Conservation (phyloP, 2,113 vertebrate species). For the Cyphomyrus discorhynchus region DNA sequence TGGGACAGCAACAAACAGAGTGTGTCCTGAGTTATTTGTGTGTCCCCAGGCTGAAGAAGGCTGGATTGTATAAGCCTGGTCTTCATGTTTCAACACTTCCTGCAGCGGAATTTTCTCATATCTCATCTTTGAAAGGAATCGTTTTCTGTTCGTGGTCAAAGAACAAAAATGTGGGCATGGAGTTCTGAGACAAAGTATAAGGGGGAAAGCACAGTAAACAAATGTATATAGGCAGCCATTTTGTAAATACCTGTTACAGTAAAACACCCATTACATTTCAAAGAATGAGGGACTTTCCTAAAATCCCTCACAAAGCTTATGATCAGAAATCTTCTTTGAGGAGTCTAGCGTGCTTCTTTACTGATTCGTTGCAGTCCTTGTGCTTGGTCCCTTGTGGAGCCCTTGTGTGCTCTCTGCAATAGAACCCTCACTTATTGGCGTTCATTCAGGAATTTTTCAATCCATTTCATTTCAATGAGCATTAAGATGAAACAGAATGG, state of each 20-base stretch:
- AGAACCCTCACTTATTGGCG: background rate
- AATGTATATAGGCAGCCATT: constrained; percentile 11
- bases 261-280: constrained; percentile 12
- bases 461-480: constrained; percentile 8
- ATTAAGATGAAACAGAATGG: background rate
- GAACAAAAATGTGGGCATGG: constrained; percentile 1
- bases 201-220: background rate
- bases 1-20: constrained; percentile 28
- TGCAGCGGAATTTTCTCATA: constrained; percentile 5
- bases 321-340: constrained; percentile 1
- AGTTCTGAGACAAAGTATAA: background rate
- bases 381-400: background rate
- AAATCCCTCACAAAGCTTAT: background rate
- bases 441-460: constrained; percentile 14
- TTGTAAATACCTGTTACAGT: constrained; percentile 19
- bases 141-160: constrained; percentile 12
- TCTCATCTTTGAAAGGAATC: constrained; percentile 16
- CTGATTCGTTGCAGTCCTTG: background rate
- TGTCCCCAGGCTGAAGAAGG: constrained; percentile 34
- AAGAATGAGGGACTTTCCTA: background rate
- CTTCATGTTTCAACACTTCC: constrained; percentile 26
- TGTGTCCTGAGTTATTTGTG: constrained; percentile 25
- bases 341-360: background rate
- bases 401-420: background rate
- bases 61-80: constrained; percentile 34